Evolutionary conservation across 2,888 invertebrate species (phyloP), one percentile per base, ranked within the genome.

Genomic region (Ophioninae sp.): DNA sequence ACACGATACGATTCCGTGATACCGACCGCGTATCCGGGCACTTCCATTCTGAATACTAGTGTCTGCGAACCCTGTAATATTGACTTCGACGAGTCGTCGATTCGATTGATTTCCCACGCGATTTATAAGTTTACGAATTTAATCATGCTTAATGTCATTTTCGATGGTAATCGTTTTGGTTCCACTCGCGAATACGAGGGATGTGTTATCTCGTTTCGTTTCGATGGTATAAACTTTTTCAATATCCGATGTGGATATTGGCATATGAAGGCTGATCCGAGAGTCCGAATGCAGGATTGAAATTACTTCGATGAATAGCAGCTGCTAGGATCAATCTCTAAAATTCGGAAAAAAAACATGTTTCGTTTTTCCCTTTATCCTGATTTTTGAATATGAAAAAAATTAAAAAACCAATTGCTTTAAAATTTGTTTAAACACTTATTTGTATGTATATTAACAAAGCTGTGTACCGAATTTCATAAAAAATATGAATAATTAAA

Each of bases 41-140:
- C 7, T 57, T 50, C 0, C 17, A 57, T 39, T 37, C n/a, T 37
- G 20, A 57, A n/a, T 8, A 7, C 20, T 7, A 5, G 23, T n/a
- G 64, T 65, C n/a, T 56, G 0, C 23, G 20, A 5, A 17, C 7
- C 56, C 41, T 21, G 30, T 67, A n/a, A n/a, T 67, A 76, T 76
- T 76, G 21, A 75, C 65, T 65, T 23, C 6, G 65, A 65, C 23
- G 37, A 44, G 57, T 65, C 56, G 39, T 67, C 20, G 44, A 67
- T 76, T 67, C 17, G 21, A 76, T 76, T 56, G 57, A 76, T 67
- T 76, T 41, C 59, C 67, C 74, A 8, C n/a, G 57, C 21, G 57
- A 59, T 74, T 59, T 37, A 74, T 65, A 39, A 57, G 57, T 59
- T 59, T 21, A 37, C 74, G 23, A 50, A 44, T 69, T 57, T 64